Conservation (phyloP, 2,888 invertebrate species). For the Nymphalis c-album region DNA sequence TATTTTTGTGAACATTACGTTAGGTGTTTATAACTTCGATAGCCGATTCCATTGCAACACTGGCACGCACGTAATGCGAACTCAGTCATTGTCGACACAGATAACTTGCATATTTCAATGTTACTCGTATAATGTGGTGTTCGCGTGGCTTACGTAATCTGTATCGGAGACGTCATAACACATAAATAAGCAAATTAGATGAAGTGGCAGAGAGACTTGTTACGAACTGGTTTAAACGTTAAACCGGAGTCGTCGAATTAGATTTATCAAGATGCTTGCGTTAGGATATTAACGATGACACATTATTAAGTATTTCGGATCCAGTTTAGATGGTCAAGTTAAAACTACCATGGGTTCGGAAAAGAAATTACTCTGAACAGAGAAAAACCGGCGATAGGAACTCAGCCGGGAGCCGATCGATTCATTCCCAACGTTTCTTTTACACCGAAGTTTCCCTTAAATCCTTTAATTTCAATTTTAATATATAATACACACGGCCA, state of each 20-base stretch:
- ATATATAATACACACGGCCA: no score
- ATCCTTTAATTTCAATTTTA: no score
- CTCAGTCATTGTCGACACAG: background rate
- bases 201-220: background rate
- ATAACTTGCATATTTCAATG: slow-evolving; percentile 12
- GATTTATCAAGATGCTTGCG: background rate
- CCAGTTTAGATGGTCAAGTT: no score
- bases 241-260: background rate
- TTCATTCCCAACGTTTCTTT: no score
- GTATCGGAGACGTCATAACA: background rate
- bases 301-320: no score
- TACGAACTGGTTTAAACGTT: slow-evolving; percentile 4
- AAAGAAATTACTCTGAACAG: no score
- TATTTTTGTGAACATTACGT: slow-evolving; percentile 6
- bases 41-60: slow-evolving; percentile 12
- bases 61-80: slow-evolving; percentile 15
- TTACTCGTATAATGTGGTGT: background rate
- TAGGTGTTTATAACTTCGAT: background rate
- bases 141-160: slow-evolving; percentile 28
- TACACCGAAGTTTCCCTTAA: no score
- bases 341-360: no score
- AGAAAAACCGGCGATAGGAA: no score
- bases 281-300: no score
- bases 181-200: slow-evolving; percentile 18
- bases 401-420: no score